Conservation (phyloP, 2,888 invertebrate species). For the Dyspetes luteomarginatus region DNA sequence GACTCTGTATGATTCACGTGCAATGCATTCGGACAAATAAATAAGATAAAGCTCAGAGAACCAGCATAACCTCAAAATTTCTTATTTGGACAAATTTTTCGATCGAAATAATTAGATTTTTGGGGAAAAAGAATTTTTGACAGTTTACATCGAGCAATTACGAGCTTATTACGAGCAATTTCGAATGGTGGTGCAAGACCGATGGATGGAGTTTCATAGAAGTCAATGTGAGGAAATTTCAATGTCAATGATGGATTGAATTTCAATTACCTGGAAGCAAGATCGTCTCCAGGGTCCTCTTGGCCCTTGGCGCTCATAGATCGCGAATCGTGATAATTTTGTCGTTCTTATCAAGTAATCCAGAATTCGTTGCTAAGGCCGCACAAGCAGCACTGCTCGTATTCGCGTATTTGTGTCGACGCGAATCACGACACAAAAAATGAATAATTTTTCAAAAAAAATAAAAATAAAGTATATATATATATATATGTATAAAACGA, state of each 20-base stretch:
- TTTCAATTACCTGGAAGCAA: slow-evolving; percentile 80
- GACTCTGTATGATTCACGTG: not conserved
- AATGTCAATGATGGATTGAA: not conserved
- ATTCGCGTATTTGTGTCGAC: slow-evolving; percentile 1
- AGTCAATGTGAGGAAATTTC: no score
- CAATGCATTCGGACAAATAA: not conserved
- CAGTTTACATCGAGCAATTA: no score
- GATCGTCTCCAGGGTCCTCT: slow-evolving; percentile 83
- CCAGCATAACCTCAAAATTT: no score
- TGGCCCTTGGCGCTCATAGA: slow-evolving; percentile 83
- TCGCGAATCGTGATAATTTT: slow-evolving; percentile 78
- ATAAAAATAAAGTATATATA: no score
- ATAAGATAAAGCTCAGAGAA: no score
- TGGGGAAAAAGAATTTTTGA: no score
- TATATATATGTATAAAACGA: slow-evolving; percentile 1
- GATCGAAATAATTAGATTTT: no score
- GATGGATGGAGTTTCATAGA: no score
- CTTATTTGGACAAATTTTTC: no score
- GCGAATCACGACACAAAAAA: not conserved
- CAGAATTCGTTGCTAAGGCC: slow-evolving; percentile 55
- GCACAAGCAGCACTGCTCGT: slow-evolving; percentile 12
- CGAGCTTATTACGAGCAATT: no score
- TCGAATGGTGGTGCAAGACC: no score
- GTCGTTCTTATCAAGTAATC: slow-evolving; percentile 56
- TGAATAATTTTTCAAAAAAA: slow-evolving; percentile 3